Percentiles rank a stretch among this genome's conserved stretches.
Conservation (phyloP, 2,113 vertebrate genomes). For the Dipodomys ordii region DNA sequence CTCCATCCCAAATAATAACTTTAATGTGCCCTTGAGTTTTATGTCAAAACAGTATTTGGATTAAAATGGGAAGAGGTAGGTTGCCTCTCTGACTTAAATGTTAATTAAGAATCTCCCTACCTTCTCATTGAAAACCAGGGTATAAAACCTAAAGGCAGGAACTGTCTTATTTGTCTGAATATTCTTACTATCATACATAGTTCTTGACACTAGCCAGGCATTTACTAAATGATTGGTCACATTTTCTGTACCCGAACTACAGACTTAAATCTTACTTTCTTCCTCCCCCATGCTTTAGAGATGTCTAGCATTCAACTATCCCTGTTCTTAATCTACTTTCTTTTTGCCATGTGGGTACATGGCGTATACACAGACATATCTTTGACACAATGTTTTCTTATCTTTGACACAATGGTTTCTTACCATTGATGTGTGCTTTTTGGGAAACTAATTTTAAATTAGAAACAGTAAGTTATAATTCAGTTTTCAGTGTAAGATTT, state of each 20-base stretch:
- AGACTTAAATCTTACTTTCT: background rate
- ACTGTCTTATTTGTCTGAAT: constrained; percentile 11
- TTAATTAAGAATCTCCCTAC: background rate
- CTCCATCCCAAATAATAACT: constrained; percentile 23
- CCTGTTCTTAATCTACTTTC: background rate
- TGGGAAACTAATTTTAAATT: constrained; percentile 35
- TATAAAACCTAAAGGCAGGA: background rate
- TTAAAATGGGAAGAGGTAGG: background rate
- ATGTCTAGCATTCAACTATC: background rate
- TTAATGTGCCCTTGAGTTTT: background rate
- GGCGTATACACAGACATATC: background rate
- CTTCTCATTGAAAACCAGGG: constrained; percentile 2
- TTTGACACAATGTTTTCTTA: background rate
- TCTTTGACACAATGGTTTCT: background rate
- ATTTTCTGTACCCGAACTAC: background rate
- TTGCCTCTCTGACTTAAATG: background rate
- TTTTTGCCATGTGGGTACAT: background rate
- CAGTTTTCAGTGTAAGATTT: background rate
- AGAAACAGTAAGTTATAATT: constrained; percentile 21
- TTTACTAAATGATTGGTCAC: background rate
- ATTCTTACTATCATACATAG: background rate
- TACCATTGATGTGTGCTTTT: background rate
- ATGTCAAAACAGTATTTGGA: constrained; percentile 19
- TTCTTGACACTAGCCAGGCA: background rate
- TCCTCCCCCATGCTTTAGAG: background rate